Conservation (phyloP, 2,113 vertebrate genomes). For the Astur gentilis region DNA sequence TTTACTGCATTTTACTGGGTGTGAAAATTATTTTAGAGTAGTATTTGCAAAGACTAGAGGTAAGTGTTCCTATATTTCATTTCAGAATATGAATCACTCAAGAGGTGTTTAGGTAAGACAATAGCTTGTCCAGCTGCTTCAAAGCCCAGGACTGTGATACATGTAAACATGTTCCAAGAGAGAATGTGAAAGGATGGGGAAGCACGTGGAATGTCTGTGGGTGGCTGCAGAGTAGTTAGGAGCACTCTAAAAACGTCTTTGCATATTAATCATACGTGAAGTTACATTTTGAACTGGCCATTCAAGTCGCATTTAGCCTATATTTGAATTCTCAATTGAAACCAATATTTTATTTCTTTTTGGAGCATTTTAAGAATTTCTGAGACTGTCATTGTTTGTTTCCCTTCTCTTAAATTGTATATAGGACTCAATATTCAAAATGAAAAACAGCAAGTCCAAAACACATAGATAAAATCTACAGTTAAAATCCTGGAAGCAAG, state of each 20-base stretch:
- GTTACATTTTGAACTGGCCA: neutral
- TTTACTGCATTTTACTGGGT: neutral
- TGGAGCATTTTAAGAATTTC: neutral
- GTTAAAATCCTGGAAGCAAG: neutral
- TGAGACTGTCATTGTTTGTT: neutral
- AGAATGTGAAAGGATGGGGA: neutral
- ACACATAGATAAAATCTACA: neutral
- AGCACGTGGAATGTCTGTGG: neutral
- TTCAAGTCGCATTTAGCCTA: neutral
- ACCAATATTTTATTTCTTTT: neutral
- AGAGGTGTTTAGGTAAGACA: neutral
- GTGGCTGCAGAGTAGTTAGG: neutral
- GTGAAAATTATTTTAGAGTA: neutral
- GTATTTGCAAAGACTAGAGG: neutral
- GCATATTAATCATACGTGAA: neutral
- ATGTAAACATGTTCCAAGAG: neutral
- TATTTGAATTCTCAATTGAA: neutral
- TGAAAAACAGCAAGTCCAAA: neutral
- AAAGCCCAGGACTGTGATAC: neutral
- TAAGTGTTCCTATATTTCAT: neutral
- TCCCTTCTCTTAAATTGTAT: neutral
- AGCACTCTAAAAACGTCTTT: neutral
- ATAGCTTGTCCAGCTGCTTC: neutral
- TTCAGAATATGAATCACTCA: neutral
- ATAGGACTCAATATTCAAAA: neutral